These are phyloP conservation scores for Tachystola acroxantha DNA, from an alignment of 2,888 invertebrate genomes.

Conservation along the genomic window DNA sequence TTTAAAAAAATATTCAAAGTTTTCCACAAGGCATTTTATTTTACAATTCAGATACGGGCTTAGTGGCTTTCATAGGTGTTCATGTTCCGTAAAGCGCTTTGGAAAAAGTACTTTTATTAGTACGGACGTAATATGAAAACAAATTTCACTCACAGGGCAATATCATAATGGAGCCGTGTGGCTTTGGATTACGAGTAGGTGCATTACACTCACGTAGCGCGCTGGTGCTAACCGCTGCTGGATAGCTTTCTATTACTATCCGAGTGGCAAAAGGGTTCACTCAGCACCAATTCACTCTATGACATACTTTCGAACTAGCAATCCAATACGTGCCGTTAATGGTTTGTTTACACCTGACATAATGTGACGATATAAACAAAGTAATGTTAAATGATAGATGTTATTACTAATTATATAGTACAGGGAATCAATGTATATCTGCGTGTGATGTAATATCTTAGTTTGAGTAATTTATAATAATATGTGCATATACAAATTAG, in stretches of 20 bases:
- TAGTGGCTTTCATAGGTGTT: constrained; percentile 36
- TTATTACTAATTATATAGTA: too few species aligned
- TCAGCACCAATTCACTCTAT: constrained; percentile 24
- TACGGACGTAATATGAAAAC: constrained; percentile 60
- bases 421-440: too few species aligned
- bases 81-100: constrained; percentile 39
- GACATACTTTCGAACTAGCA: constrained; percentile 12
- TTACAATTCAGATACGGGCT: constrained; percentile 6
- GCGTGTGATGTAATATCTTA: too few species aligned
- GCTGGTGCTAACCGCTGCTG: constrained; percentile 47
- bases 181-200: constrained; percentile 47
- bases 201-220: constrained; percentile 46
- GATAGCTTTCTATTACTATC: constrained; percentile 44
- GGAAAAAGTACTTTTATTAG: constrained; percentile 53
- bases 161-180: constrained; percentile 70
- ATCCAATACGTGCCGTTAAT: background rate
- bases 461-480: too few species aligned
- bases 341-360: background rate
- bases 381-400: too few species aligned
- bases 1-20: too few species aligned
- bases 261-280: constrained; percentile 26
- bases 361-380: background rate
- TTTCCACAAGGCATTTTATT: too few species aligned
- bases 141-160: constrained; percentile 70
- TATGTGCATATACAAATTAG: too few species aligned